These are phyloP conservation scores for Apodemia zela DNA, from an alignment of 2,888 invertebrate genomes.

Conservation along the genomic window DNA sequence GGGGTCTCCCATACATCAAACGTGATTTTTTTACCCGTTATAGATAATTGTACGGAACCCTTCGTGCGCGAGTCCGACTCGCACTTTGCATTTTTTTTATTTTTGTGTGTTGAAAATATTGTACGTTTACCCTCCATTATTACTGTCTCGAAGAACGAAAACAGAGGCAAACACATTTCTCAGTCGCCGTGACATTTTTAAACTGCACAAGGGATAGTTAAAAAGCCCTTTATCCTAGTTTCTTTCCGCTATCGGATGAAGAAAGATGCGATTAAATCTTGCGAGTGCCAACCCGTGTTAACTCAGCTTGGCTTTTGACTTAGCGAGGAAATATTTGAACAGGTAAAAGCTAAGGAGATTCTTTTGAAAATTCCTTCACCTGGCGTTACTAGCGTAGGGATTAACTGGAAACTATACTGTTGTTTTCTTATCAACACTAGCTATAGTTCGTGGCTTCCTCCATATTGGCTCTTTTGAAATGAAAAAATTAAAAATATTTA, in stretches of 20 bases:
- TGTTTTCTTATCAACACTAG: no score
- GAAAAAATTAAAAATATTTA: no score
- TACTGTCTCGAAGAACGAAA: not conserved
- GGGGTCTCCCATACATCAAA: no score
- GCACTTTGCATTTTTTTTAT: no score
- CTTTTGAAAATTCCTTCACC: not conserved
- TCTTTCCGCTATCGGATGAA: constrained; percentile 36
- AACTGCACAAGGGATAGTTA: constrained; percentile 11
- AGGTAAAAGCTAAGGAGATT: constrained; percentile 10
- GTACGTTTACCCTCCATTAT: not conserved
- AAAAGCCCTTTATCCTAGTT: constrained; percentile 18
- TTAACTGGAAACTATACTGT: not conserved
- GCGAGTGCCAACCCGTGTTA: constrained; percentile 57
- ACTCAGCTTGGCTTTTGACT: constrained; percentile 50
- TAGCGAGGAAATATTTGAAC: constrained; percentile 12
- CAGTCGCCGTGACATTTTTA: constrained; percentile 1
- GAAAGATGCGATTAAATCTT: constrained; percentile 35
- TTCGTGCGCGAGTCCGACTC: no score
- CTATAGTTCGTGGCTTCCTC: no score
- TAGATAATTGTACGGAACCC: no score
- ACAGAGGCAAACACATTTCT: not conserved
- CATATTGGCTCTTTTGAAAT: no score
- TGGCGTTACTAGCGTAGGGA: not conserved
- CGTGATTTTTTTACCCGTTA: no score
- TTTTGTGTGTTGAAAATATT: no score